Percentiles rank a stretch among this genome's conserved stretches.
These are phyloP conservation scores for Barbus barbus DNA, from an alignment of 2,113 vertebrate genomes.

Conservation along the genomic window DNA sequence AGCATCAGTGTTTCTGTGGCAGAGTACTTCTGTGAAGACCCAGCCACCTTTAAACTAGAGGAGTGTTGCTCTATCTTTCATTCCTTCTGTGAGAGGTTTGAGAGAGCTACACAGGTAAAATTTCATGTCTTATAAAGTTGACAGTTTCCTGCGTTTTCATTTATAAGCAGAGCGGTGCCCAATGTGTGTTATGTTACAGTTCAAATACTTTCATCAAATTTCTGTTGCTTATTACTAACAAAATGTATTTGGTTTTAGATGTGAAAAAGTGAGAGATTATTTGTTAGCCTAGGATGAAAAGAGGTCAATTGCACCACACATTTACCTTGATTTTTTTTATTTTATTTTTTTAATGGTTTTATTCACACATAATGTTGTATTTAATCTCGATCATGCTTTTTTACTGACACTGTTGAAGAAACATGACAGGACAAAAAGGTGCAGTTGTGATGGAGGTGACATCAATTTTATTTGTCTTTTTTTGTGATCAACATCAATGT, in stretches of 20 bases:
- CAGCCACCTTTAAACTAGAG: conserved; percentile 71
- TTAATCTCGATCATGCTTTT: neutral
- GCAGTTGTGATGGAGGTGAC: neutral
- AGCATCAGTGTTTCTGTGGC: conserved; percentile 66
- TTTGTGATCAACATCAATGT: neutral
- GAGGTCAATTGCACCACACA: neutral
- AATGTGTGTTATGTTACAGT: neutral
- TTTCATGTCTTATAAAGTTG: neutral
- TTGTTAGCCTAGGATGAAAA: neutral
- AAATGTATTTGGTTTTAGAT: neutral
- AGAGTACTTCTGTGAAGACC: conserved; percentile 79
- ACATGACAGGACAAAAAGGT: no score
- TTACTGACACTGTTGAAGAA: neutral
- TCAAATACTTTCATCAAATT: neutral
- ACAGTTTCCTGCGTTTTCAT: no score
- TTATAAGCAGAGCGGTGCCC: neutral
- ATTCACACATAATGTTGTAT: neutral
- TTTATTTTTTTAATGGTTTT: neutral
- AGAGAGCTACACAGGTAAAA: conserved; percentile 69
- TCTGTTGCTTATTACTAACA: neutral
- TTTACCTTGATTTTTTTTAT: neutral
- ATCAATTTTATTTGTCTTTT: neutral
- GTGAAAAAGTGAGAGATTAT: neutral
- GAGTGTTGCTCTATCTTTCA: conserved; percentile 79
- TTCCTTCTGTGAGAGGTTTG: conserved; percentile 75